Conservation (phyloP, 2,113 vertebrate genomes). For the Neomonachus schauinslandi region DNA sequence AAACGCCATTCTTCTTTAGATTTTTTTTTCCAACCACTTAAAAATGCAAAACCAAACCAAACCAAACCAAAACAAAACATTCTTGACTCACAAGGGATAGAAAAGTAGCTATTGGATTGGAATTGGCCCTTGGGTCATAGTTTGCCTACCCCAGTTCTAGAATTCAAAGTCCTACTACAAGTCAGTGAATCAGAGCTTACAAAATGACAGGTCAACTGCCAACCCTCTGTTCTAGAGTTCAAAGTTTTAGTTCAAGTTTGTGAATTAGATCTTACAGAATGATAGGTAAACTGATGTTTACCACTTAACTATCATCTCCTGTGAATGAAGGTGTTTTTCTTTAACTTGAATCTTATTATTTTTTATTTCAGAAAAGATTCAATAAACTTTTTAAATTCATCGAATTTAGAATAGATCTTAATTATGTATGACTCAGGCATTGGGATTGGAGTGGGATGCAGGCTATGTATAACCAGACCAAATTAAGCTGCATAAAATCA, state of each 20-base stretch:
- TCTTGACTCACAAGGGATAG: background rate
- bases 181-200: background rate
- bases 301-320: background rate
- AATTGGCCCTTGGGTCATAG: background rate
- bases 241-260: background rate
- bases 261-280: background rate
- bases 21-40: background rate
- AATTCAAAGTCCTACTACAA: background rate
- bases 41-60: background rate
- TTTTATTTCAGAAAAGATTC: background rate
- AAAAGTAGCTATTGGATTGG: background rate
- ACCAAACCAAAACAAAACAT: background rate
- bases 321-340: background rate
- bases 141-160: background rate
- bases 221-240: background rate
- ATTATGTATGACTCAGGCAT: background rate
- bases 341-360: background rate
- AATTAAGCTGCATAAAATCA: background rate
- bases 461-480: background rate
- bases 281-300: background rate
- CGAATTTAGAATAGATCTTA: constrained; percentile 5
- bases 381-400: constrained; percentile 30
- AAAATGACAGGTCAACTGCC: background rate
- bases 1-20: background rate
- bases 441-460: background rate